Percentiles rank a stretch among this genome's conserved stretches.
Conservation (phyloP, 2,113 vertebrate species). For the Oostethus manadensis region DNA sequence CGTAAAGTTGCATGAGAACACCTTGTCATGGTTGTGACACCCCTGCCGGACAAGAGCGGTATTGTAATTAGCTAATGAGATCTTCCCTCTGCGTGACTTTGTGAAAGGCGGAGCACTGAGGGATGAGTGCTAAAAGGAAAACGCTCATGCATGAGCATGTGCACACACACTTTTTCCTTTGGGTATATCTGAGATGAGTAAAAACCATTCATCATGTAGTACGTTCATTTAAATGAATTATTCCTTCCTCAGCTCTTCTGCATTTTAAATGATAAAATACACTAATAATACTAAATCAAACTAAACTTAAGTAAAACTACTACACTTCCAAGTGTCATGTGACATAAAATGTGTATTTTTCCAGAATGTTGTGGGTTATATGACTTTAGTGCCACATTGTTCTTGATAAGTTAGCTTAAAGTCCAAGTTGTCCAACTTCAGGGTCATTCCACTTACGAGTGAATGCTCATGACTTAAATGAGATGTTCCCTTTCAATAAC, state of each 20-base stretch:
- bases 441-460: no score
- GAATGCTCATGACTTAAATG: no score
- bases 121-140: constrained; percentile 15
- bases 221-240: constrained; percentile 21
- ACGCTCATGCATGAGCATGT: constrained; percentile 4
- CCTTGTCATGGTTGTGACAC: background rate
- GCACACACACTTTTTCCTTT: constrained; percentile 1
- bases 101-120: constrained; percentile 7
- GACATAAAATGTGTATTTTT: no score
- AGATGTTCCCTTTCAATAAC: background rate
- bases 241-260: constrained; percentile 26
- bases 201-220: background rate
- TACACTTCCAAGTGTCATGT: no score
- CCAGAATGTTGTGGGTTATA: no score
- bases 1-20: background rate
- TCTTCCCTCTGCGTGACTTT: background rate
- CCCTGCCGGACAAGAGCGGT: constrained; percentile 2
- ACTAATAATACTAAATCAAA: no score
- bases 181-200: constrained; percentile 16
- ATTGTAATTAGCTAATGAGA: constrained; percentile 10
- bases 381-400: no score
- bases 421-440: no score
- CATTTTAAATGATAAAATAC: constrained; percentile 21
- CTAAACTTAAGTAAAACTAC: no score
- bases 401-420: no score